Evolutionary conservation across 2,797 vertebrate species (phyloP).

Genomic region (Petrocephalus sullivani): DNA sequence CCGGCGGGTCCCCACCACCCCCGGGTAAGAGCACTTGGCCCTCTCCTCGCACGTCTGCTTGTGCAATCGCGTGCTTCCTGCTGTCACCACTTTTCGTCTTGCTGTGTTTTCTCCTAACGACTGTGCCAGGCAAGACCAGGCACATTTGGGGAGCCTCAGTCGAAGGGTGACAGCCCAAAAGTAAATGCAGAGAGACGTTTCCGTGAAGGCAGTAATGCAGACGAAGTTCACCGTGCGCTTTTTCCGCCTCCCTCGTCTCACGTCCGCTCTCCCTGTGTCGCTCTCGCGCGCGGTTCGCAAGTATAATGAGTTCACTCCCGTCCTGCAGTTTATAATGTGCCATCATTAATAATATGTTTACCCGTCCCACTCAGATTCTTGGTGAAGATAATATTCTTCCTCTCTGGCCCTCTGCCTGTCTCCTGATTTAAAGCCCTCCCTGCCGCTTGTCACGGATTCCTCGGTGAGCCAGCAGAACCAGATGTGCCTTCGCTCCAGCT

Average conservation of each 20-base stretch:
- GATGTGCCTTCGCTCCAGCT: slow-evolving; percentile 26
- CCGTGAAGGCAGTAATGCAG: slow-evolving; percentile 9
- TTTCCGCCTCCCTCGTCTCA: neutral
- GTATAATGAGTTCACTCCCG: slow-evolving; percentile 16
- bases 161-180: neutral
- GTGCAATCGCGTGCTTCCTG: slow-evolving; percentile 13
- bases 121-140: slow-evolving; percentile 28
- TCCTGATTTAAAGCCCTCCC: slow-evolving; percentile 21
- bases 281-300: slow-evolving; percentile 1
- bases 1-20: neutral
- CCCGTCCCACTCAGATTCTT: slow-evolving; percentile 20
- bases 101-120: slow-evolving; percentile 13
- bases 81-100: neutral
- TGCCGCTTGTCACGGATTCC: slow-evolving; percentile 22
- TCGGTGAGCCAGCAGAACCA: slow-evolving; percentile 25
- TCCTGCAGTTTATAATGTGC: slow-evolving; percentile 16
- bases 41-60: slow-evolving; percentile 1
- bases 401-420: slow-evolving; percentile 24
- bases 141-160: neutral
- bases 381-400: slow-evolving; percentile 22
- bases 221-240: slow-evolving; percentile 11
- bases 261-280: neutral
- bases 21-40: slow-evolving; percentile 38
- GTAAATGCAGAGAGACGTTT: slow-evolving; percentile 3
- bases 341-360: slow-evolving; percentile 26